Conservation (phyloP, 2,113 vertebrate species). For the Vicugna pacos region DNA sequence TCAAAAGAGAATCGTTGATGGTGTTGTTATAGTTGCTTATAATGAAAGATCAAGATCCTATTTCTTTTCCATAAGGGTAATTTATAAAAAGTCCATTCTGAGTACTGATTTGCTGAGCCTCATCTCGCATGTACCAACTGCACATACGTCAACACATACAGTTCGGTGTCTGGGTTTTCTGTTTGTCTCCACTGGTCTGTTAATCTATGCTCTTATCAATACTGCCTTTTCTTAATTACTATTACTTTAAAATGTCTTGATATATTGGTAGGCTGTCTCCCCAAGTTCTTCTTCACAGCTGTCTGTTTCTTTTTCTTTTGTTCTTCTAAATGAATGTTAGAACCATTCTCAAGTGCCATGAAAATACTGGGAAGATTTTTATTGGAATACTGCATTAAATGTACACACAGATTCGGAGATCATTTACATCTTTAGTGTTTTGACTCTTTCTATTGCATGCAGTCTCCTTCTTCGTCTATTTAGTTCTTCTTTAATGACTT, state of each 20-base stretch:
- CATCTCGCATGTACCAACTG: not conserved
- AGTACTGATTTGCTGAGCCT: not conserved
- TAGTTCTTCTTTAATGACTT: constrained; percentile 44
- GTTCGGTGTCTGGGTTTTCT: not conserved
- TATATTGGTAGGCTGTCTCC: not conserved
- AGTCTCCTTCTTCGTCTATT: not conserved
- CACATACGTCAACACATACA: not conserved
- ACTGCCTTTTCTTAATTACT: not conserved
- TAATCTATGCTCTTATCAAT: not conserved
- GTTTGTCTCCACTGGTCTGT: not conserved
- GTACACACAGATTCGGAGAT: constrained; percentile 13
- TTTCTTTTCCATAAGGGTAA: not conserved
- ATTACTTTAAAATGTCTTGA: not conserved
- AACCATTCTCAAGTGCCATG: not conserved
- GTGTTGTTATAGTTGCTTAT: not conserved
- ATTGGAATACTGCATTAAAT: constrained; percentile 28
- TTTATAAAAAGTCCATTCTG: not conserved
- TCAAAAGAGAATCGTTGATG: not conserved
- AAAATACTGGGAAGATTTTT: constrained; percentile 13
- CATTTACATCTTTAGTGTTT: not conserved
- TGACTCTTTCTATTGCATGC: not conserved
- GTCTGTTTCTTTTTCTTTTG: not conserved
- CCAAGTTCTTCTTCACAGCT: not conserved
- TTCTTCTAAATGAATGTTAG: not conserved
- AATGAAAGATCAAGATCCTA: not conserved